Evolutionary conservation across 2,113 vertebrate species (phyloP), one percentile per base, ranked within the genome.

Genomic region (Thunnus maccoyii): DNA sequence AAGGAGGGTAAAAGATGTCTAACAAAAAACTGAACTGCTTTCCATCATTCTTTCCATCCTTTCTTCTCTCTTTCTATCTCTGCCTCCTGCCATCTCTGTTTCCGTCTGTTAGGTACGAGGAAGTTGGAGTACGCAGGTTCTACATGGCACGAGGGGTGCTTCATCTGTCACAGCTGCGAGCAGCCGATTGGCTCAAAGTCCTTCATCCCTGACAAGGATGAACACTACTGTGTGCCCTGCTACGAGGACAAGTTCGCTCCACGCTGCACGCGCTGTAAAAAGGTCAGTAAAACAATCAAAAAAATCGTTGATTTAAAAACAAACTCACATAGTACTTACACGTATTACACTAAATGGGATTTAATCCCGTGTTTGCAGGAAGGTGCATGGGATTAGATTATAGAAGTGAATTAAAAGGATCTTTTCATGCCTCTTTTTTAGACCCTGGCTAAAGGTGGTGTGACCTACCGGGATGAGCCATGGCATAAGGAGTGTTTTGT

Each of bases 401-500:
- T 16, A 11, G 30, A 72, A 62, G 27, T 55, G 3, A n/a, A 18
- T 47, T 56, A 14, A 14, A 32, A 32, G 1, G 11, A 52, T 50
- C 27, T 47, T 13, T 25, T 44, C 7, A 0, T 87, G 5, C 48
- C 36, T 75, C 8, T 56, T 32, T 92, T 56, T 78, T 69, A 99
- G 98, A 96, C 96, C 66, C 95, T 99, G 95, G 96, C 96, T 68
- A 99, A 99, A 96, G 98, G 98, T 17, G 98, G 98, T 1, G 97
- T 99, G 94, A 99, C 98, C 52, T 99, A 99, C 89, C 95, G 98
- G 30, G 97, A 99, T 0, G 97, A 99, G 94, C 98, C 98, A 0
- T 99, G 98, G 97, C 98, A 99, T 91, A 97, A 98, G 92, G 98
- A 99, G 93, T 99, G 98, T 91, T 97, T 99, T 62, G 96, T 99